phyloP scores from a whole-genome alignment of 2,797 vertebrate species.

The Muscicapa striata region DNA sequence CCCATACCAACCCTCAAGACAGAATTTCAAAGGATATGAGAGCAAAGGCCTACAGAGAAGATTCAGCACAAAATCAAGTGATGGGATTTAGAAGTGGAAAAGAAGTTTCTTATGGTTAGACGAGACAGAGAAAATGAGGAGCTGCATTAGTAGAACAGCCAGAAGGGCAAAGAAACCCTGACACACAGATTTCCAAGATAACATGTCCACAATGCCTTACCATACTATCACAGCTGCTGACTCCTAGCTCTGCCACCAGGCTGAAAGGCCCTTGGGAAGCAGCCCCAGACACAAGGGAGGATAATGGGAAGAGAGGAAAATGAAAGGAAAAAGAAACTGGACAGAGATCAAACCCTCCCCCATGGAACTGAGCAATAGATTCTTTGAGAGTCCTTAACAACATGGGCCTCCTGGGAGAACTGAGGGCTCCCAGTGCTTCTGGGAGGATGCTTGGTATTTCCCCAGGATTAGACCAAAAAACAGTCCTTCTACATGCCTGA shows the following conservation, averaged over 20 bases:
- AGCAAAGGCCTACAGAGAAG: not conserved
- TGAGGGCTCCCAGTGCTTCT: not conserved
- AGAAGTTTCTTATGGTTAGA: not conserved
- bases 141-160: not conserved
- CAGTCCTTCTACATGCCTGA: not conserved
- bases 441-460: not conserved
- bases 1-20: not conserved
- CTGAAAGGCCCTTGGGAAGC: not conserved
- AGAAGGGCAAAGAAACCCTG: not conserved
- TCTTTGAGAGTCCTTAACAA: slow-evolving; percentile 16
- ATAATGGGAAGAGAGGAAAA: slow-evolving; percentile 37
- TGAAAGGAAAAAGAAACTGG: slow-evolving; percentile 41
- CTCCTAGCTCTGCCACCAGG: not conserved
- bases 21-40: not conserved
- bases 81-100: not conserved
- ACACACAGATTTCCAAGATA: not conserved
- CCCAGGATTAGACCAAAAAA: not conserved
- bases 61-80: not conserved
- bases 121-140: not conserved
- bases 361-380: not conserved
- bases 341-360: slow-evolving; percentile 21
- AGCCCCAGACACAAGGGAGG: not conserved
- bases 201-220: not conserved
- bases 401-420: not conserved
- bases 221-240: not conserved